Base-by-base conservation (phyloP, 2,888 invertebrate species). In the Schizaphis graminum region DNA sequence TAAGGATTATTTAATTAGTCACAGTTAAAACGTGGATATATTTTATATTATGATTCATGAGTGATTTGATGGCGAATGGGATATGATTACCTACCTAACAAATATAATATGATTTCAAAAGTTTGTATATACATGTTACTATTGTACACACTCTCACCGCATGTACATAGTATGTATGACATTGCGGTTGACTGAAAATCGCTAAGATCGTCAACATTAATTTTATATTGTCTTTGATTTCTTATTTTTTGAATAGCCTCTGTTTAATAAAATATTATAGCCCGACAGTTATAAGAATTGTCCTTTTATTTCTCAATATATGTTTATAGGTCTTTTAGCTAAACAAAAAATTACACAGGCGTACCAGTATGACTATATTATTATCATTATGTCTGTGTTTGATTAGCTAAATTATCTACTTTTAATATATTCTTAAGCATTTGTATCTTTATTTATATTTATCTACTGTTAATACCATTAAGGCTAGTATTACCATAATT, bases 361-460 rank as follows among this genome's bases (percentile, higher is more conserved):
- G 44, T 56, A 44, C 84, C 57, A 77, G 26, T 35, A 7, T 4
- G 10, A 49, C 13, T 49, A 47, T 47, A 44, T 41, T 85, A 44
- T 44, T 10, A 85, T 11, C 49, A 35, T 44, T 85, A 28, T 56
- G 84, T 41, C 84, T 47, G 85, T 57, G 49, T 84, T 47, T 57
- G n/a, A 57, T 86, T 86, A 24, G 56, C 85, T 44, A 57, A 57
- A 86, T 41, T 7, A 84, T 84, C 35, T 53, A 67, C 5, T n/a
- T 91, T 24, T 28, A 86, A 35, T 41, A 28, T 86, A 35, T 86
- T 91, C 44, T 86, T 91, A 57, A 44, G 41, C 24, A 44, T 49
- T 57, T 41, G 85, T 86, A 57, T 57, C 41, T 57, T 57, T 91
- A 86, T 86, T 90, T 47, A 61, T 86, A 47, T 77, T 91, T 84